Base-by-base conservation (phyloP, 2,888 invertebrate species). In the Tenthredo mesomela region DNA sequence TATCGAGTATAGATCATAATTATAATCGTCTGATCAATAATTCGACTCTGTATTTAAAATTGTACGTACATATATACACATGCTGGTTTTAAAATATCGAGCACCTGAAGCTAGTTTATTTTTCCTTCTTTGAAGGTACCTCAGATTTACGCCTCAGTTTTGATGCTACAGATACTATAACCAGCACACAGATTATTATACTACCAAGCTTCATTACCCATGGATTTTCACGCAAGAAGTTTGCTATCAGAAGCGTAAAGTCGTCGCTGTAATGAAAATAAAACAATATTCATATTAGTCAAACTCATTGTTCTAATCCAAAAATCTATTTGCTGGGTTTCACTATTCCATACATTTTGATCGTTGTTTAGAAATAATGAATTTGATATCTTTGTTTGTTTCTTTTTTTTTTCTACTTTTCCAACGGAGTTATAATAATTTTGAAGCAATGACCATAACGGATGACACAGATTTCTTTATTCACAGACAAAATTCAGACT, bases 181-280 rank as follows among this genome's bases (percentile, higher is more conserved):
- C 88, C 61, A 94, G 89, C 12, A 94, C 90, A 54, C 94, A 90
- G 86, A 94, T 93, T 58, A 93, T 93, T 25, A 94, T 94, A 87
- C 94, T 93, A 33, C 94, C 94, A 47, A 95, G 89, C 89, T 95
- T 94, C 93, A 94, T 94, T 77, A 95, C 86, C 94, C 94, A 94
- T 0, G 95, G 94, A 91, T 95, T 95, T 88, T 95, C 94, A 87
- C 93, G 93, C 84, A 95, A 90, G 87, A 94, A 94, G 87, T 95
- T 94, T 0, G 94, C 95, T 78, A 95, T 93, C 91, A 94, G 93
- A 88, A 95, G 94, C 25, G 94, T 93, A 65, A 96, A 93, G 89
- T 95, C 95, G 91, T 96, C 96, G 92, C 95, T 96, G 92, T 88
- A 95, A 94, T 88, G n/a, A 87, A 87, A 90, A 85, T 85, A 15